A percentile compares a stretch with the other conserved stretches of the same genome.
These are phyloP conservation scores for Spodoptera littoralis DNA, from an alignment of 2,888 invertebrate genomes.

Conservation along the genomic window DNA sequence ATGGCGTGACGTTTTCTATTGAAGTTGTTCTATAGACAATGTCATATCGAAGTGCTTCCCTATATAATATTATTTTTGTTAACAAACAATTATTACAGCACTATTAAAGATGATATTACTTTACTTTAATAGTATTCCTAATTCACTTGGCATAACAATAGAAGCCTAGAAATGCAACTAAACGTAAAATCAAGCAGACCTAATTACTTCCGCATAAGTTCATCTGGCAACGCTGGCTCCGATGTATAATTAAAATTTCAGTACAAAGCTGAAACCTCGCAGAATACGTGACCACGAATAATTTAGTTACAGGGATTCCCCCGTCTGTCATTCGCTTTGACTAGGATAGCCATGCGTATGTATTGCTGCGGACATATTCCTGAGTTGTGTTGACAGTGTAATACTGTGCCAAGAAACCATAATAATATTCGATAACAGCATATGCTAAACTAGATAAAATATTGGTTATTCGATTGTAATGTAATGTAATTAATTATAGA, in stretches of 20 bases:
- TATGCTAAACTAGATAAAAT: too few relatives aligned
- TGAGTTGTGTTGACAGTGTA: slow-evolving; percentile 21
- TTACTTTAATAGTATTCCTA: too few relatives aligned
- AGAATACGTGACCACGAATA: slow-evolving; percentile 84
- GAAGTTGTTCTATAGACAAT: too few relatives aligned
- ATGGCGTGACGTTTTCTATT: too few relatives aligned
- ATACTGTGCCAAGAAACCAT: slow-evolving; percentile 27
- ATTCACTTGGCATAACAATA: background rate
- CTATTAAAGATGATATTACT: too few relatives aligned
- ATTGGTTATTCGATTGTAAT: too few relatives aligned
- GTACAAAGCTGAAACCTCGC: slow-evolving; percentile 79
- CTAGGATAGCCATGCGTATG: slow-evolving; percentile 36
- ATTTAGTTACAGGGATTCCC: slow-evolving; percentile 79
- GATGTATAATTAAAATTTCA: slow-evolving; percentile 83
- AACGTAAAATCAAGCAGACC: slow-evolving; percentile 24
- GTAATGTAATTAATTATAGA: slow-evolving; percentile 9
- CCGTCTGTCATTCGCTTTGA: slow-evolving; percentile 78
- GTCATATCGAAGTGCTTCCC: too few relatives aligned
- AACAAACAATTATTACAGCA: too few relatives aligned
- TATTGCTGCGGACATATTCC: slow-evolving; percentile 23
- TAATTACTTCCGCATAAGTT: slow-evolving; percentile 48
- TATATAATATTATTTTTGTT: too few relatives aligned
- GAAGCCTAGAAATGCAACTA: slow-evolving; percentile 4
- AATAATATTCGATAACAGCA: slow-evolving; percentile 5
- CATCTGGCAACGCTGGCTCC: slow-evolving; percentile 47